Percentiles rank a stretch among this genome's conserved stretches.
Evolutionary conservation across 2,888 invertebrate genomes (phyloP).

Genomic region (Exocentrus adspersus): DNA sequence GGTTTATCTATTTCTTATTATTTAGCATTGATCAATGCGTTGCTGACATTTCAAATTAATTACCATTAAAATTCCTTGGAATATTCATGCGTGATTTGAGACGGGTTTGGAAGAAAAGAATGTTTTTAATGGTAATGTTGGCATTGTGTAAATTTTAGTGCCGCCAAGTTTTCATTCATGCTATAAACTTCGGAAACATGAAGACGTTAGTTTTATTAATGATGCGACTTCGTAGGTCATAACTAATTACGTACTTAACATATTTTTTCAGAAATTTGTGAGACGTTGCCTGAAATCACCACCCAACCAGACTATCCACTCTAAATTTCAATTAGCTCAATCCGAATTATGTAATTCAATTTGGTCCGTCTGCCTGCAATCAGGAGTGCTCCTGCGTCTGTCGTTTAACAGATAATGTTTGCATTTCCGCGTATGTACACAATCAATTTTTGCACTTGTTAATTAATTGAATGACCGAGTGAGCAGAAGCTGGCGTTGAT

Average conservation of each 20-base stretch:
- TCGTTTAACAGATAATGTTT: conserved; percentile 34
- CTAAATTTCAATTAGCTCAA: neutral
- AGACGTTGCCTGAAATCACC: too few relatives aligned
- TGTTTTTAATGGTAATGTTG: too few relatives aligned
- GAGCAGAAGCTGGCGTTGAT: conserved; percentile 20
- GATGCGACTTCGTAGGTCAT: too few relatives aligned
- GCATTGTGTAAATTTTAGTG: too few relatives aligned
- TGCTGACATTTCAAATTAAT: conserved; percentile 11
- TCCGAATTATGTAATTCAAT: neutral
- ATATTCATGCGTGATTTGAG: neutral
- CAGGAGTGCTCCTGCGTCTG: conserved; percentile 33
- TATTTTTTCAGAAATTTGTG: too few relatives aligned
- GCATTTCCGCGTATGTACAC: conserved; percentile 28
- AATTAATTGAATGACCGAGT: conserved; percentile 36
- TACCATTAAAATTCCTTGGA: neutral
- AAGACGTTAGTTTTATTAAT: too few relatives aligned
- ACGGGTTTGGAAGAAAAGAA: neutral
- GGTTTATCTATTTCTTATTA: conserved; percentile 9
- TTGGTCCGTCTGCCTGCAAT: neutral
- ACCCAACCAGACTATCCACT: too few relatives aligned
- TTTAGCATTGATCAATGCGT: conserved; percentile 18
- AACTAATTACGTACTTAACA: too few relatives aligned
- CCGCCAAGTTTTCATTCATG: too few relatives aligned
- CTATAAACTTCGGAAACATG: too few relatives aligned
- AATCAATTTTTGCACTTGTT: conserved; percentile 39